Conservation (phyloP, 2,888 invertebrate species). For the Meiosimyza decipiens region DNA sequence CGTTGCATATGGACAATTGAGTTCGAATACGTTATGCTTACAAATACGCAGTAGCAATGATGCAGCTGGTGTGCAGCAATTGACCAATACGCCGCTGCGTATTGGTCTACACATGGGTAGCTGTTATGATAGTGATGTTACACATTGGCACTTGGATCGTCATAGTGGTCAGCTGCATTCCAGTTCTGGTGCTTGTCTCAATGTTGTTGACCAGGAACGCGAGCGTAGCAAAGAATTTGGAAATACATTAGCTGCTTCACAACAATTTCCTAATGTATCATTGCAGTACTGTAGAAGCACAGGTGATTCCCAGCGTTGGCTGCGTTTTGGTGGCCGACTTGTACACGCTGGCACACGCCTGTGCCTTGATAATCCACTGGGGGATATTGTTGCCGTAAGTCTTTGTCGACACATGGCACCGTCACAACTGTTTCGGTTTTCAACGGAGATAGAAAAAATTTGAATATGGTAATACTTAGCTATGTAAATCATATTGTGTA, state of each 20-base stretch:
- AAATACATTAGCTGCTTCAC: not conserved
- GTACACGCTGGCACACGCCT: conserved; percentile 55
- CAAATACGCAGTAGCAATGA: conserved; percentile 39
- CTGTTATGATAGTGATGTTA: conserved; percentile 52
- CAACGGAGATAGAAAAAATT: conserved; percentile 59
- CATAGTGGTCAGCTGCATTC: conserved; percentile 51
- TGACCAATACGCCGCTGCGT: conserved; percentile 22
- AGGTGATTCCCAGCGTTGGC: conserved; percentile 55
- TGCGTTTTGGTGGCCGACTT: conserved; percentile 56
- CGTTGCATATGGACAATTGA: conserved; percentile 59
- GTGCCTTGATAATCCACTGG: conserved; percentile 61
- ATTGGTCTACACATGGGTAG: conserved; percentile 47
- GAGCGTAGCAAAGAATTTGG: not conserved
- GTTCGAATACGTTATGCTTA: conserved; percentile 57
- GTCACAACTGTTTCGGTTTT: conserved; percentile 64
- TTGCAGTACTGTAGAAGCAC: conserved; percentile 43
- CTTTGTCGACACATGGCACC: conserved; percentile 57
- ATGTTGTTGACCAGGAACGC: conserved; percentile 33
- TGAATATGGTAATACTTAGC: not conserved
- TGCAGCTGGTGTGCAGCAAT: conserved; percentile 3
- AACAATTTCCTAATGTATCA: conserved; percentile 34
- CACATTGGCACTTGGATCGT: conserved; percentile 56
- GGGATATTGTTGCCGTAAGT: conserved; percentile 54
- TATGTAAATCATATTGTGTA: no score
- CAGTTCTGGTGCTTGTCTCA: conserved; percentile 50